phyloP scores from a whole-genome alignment of 2,888 invertebrate species.

The Parnassius orleans region DNA sequence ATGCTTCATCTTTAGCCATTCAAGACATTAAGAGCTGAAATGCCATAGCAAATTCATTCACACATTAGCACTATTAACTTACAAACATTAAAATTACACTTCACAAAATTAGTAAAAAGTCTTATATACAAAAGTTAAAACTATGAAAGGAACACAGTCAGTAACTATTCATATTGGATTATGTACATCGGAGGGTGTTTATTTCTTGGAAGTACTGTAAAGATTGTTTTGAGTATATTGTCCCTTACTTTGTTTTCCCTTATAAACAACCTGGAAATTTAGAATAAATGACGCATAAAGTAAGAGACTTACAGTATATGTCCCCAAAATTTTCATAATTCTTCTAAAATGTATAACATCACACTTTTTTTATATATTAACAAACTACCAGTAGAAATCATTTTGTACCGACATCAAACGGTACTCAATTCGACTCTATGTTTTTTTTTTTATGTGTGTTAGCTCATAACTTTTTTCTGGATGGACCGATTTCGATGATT shows the following conservation, averaged over 20 bases:
- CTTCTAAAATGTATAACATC: too few relatives aligned
- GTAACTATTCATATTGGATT: slow-evolving; percentile 38
- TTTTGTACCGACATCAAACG: too few relatives aligned
- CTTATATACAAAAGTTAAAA: slow-evolving; percentile 39
- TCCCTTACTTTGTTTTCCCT: background rate
- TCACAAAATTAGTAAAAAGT: slow-evolving; percentile 33
- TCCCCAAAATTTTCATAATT: too few relatives aligned
- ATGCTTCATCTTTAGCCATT: background rate
- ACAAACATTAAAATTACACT: slow-evolving; percentile 9
- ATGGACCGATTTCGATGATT: too few relatives aligned
- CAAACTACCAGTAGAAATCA: too few relatives aligned
- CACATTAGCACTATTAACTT: slow-evolving; percentile 13
- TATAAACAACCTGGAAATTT: background rate
- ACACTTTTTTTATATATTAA: too few relatives aligned
- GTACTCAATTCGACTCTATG: too few relatives aligned
- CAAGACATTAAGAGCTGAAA: background rate
- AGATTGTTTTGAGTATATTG: slow-evolving; percentile 21
- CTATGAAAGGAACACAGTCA: slow-evolving; percentile 46
- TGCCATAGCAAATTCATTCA: slow-evolving; percentile 3
- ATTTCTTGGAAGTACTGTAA: slow-evolving; percentile 33
- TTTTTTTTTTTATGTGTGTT: too few relatives aligned
- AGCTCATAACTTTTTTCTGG: too few relatives aligned
- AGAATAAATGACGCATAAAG: too few relatives aligned
- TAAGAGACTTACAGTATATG: too few relatives aligned
- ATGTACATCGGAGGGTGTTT: slow-evolving; percentile 56